phyloP scores from a whole-genome alignment of 1,140 invertebrate genomes.

The Gryllus bimaculatus region DNA sequence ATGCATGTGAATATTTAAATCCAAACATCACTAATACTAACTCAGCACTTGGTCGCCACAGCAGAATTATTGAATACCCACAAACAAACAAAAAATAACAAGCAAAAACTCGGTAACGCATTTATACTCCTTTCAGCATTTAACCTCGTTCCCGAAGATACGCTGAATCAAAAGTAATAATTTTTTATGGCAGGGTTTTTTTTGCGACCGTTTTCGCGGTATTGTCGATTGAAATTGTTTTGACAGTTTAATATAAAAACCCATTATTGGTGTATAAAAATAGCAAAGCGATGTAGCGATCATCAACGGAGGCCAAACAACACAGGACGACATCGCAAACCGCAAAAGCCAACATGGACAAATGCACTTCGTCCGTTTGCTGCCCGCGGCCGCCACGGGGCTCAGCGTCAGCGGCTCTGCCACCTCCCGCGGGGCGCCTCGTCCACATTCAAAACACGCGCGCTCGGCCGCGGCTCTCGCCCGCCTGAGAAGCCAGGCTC shows the following conservation, averaged over 20 bases:
- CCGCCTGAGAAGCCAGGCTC: too few species aligned
- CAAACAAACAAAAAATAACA: too few species aligned
- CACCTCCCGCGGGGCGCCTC: too few species aligned
- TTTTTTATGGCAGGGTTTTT: neutral
- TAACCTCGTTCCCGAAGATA: neutral
- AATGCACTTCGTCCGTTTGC: neutral
- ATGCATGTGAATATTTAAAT: too few species aligned
- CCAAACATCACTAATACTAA: too few species aligned
- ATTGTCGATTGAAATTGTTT: neutral
- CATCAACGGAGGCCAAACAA: neutral
- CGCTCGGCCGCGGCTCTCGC: too few species aligned
- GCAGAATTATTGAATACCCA: too few species aligned
- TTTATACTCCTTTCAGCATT: too few species aligned
- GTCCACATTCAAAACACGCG: too few species aligned
- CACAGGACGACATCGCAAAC: neutral
- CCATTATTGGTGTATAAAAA: neutral
- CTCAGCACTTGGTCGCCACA: too few species aligned
- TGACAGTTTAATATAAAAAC: slow-evolving; percentile 6
- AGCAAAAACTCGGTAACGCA: too few species aligned
- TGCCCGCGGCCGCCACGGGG: neutral
- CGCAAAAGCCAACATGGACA: neutral
- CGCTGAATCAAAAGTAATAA: neutral
- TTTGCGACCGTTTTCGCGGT: neutral
- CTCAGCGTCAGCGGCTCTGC: neutral
- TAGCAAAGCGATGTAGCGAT: neutral